Conservation (phyloP, 2,888 invertebrate genomes). For the Lacanobia wlatinum region DNA sequence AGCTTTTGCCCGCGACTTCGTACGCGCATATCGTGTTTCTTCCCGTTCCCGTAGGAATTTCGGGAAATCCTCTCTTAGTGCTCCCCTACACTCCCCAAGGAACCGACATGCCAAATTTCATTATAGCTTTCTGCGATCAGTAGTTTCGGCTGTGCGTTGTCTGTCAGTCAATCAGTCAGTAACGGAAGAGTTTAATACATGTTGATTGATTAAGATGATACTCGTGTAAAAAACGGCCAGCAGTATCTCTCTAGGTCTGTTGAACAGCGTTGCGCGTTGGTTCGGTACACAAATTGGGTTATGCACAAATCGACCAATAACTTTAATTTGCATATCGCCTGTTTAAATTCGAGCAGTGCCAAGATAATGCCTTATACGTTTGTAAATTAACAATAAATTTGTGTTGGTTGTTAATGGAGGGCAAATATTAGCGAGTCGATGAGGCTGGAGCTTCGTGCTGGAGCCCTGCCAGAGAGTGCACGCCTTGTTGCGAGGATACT, state of each 20-base stretch:
- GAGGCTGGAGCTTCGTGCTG: conserved; percentile 54
- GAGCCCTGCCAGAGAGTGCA: conserved; percentile 73
- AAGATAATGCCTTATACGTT: conserved; percentile 65
- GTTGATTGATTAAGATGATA: too few relatives aligned
- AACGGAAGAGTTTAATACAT: too few relatives aligned
- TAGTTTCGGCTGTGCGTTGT: too few relatives aligned
- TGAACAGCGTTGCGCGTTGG: neutral
- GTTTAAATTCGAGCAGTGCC: conserved; percentile 62
- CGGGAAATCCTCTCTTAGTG: too few relatives aligned
- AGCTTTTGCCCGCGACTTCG: too few relatives aligned
- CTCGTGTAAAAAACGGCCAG: conserved; percentile 11
- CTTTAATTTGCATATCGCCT: conserved; percentile 26
- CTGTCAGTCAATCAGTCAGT: too few relatives aligned
- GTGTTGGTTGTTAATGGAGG: conserved; percentile 70
- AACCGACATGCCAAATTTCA: too few relatives aligned
- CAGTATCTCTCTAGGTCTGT: neutral
- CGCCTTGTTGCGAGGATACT: conserved; percentile 70
- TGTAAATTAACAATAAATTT: conserved; percentile 73
- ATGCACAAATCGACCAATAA: conserved; percentile 44
- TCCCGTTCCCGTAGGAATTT: too few relatives aligned
- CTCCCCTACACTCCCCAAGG: too few relatives aligned
- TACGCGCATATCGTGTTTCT: too few relatives aligned
- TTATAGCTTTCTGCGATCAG: too few relatives aligned
- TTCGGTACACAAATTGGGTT: conserved; percentile 24
- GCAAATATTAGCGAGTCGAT: conserved; percentile 72